Conservation (phyloP, 2,113 vertebrate species). For the Anarhynchus alexandrinus region DNA sequence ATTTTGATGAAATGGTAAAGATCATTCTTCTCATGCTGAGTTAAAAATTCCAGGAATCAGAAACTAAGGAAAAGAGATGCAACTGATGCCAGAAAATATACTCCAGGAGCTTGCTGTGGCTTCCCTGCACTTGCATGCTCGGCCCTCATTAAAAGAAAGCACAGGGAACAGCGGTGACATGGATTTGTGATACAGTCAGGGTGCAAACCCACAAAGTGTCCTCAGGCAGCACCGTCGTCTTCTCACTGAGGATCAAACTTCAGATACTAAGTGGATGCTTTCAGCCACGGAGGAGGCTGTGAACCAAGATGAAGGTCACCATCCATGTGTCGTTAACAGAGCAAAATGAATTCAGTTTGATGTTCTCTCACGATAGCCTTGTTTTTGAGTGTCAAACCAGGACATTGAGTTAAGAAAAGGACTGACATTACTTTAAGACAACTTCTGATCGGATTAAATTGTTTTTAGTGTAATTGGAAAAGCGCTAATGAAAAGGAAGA, state of each 20-base stretch:
- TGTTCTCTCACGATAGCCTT: background rate
- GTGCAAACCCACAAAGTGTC: background rate
- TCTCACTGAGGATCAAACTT: background rate
- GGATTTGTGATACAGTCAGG: background rate
- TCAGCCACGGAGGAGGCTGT: background rate
- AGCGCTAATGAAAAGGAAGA: background rate
- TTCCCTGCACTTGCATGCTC: background rate
- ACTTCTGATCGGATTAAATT: background rate
- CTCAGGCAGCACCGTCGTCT: background rate
- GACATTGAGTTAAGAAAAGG: background rate
- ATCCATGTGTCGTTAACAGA: background rate
- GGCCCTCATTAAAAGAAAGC: background rate
- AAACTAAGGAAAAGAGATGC: background rate
- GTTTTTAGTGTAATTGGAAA: background rate
- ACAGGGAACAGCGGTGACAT: background rate
- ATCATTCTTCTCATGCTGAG: background rate
- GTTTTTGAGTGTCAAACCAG: background rate
- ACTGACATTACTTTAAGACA: background rate
- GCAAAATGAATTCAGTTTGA: background rate
- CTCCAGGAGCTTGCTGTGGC: background rate
- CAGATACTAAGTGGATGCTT: background rate
- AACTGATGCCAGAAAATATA: background rate
- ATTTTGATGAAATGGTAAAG: background rate
- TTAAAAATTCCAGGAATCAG: background rate
- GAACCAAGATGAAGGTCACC: background rate